Conservation (phyloP, 2,888 invertebrate species). For the Eurytoma californica region DNA sequence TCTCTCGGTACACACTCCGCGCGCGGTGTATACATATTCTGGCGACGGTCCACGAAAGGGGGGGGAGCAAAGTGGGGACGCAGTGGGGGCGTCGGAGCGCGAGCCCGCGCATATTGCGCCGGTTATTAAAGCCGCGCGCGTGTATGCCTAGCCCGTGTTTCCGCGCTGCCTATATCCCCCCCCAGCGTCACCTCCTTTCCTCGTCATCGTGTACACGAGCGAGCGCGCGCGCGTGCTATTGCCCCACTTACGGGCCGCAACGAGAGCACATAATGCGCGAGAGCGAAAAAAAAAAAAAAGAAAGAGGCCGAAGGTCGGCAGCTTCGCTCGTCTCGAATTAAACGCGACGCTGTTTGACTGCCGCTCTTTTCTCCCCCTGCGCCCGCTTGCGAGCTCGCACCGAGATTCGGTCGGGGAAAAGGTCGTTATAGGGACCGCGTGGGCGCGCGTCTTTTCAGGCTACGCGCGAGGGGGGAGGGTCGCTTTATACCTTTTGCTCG, state of each 20-base stretch:
- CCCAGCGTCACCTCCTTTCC: neutral
- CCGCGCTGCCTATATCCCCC: constrained; percentile 4
- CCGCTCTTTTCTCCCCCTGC: too few species aligned
- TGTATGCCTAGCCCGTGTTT: neutral
- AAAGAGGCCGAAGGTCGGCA: constrained; percentile 53
- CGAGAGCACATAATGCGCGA: constrained; percentile 25
- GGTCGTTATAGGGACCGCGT: too few species aligned
- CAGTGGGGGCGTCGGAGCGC: neutral
- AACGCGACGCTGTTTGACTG: too few species aligned
- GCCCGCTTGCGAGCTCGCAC: too few species aligned
- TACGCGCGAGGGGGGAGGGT: too few species aligned
- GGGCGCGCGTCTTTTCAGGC: too few species aligned
- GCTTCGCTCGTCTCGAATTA: neutral
- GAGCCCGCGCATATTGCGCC: constrained; percentile 49
- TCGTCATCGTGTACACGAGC: constrained; percentile 2
- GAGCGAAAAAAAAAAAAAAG: neutral
- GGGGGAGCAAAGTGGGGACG: too few species aligned
- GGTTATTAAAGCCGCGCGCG: constrained; percentile 47
- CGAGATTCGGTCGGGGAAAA: too few species aligned
- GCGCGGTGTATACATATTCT: too few species aligned
- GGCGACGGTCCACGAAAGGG: too few species aligned
- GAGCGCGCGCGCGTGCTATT: constrained; percentile 40
- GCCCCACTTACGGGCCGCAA: constrained; percentile 49
- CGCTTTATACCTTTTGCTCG: too few species aligned
- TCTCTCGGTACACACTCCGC: too few species aligned